Percentiles rank a stretch among this genome's conserved stretches.
Conservation (phyloP, 2,797 vertebrate genomes). For the Parauchenoglanis punctatus region DNA sequence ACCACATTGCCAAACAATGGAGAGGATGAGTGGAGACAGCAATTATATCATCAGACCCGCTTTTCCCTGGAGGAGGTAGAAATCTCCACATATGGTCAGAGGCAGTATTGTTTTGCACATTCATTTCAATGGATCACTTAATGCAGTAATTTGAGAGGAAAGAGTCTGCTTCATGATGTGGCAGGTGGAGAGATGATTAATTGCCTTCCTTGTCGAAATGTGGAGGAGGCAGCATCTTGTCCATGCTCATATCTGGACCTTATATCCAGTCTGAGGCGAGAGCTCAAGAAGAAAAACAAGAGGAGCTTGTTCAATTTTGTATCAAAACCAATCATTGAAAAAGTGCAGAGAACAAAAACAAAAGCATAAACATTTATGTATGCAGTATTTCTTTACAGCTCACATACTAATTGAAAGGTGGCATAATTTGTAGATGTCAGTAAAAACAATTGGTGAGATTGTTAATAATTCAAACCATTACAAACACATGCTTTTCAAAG, state of each 20-base stretch:
- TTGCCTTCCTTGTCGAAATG: constrained; percentile 66
- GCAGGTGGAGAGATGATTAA: constrained; percentile 71
- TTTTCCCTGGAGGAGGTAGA: constrained; percentile 53
- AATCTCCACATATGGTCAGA: constrained; percentile 51
- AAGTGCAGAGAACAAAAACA: neutral
- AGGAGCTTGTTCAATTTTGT: neutral
- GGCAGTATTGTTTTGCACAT: constrained; percentile 66
- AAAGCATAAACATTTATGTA: neutral
- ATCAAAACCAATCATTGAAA: neutral
- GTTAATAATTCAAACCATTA: neutral
- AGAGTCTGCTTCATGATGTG: constrained; percentile 65
- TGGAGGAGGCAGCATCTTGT: constrained; percentile 44
- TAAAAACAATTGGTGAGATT: neutral
- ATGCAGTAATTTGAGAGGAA: constrained; percentile 65
- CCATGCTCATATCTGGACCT: constrained; percentile 43
- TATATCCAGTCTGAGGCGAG: constrained; percentile 19
- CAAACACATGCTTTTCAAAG: neutral
- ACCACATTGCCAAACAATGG: constrained; percentile 46
- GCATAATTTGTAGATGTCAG: neutral
- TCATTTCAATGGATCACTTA: constrained; percentile 70
- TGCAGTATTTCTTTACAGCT: neutral
- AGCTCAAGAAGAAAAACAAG: constrained; percentile 4
- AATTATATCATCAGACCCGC: constrained; percentile 57
- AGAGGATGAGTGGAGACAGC: constrained; percentile 51
- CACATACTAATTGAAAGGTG: neutral